A percentile compares a stretch with the other conserved stretches of the same genome.
These are phyloP conservation scores for Periophthalmus modestus DNA, from an alignment of 2,113 vertebrate genomes.

Conservation along the genomic window DNA sequence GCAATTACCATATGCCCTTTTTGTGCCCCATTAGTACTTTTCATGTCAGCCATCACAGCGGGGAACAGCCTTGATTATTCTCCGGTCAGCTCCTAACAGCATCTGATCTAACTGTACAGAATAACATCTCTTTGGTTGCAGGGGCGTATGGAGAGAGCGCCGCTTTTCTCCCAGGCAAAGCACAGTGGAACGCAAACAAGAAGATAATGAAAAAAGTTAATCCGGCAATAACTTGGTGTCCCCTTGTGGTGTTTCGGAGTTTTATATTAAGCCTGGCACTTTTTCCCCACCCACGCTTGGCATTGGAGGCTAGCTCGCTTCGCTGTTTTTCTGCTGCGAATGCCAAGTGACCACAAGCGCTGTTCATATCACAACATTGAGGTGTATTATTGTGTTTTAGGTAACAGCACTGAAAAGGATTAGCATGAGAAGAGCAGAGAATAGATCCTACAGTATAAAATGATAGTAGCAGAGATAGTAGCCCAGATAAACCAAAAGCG, in stretches of 20 bases:
- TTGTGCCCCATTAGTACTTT: slow-evolving; percentile 67
- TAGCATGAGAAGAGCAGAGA: not conserved
- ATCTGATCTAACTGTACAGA: slow-evolving; percentile 40
- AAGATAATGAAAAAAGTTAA: slow-evolving; percentile 73
- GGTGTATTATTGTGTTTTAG: not conserved
- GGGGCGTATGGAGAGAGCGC: slow-evolving; percentile 50
- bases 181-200: slow-evolving; percentile 61
- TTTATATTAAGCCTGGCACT: slow-evolving; percentile 59
- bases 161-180: slow-evolving; percentile 55
- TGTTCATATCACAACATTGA: slow-evolving; percentile 5
- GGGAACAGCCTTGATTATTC: slow-evolving; percentile 67
- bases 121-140: slow-evolving; percentile 40
- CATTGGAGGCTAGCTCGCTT: slow-evolving; percentile 44
- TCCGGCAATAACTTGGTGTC: slow-evolving; percentile 67
- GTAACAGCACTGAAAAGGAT: slow-evolving; percentile 10
- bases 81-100: slow-evolving; percentile 40
- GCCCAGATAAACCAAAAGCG: not conserved
- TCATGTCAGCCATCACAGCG: slow-evolving; percentile 60
- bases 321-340: slow-evolving; percentile 35
- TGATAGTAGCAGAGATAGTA: too few species aligned
- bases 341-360: slow-evolving; percentile 21
- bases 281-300: slow-evolving; percentile 61
- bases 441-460: not conserved
- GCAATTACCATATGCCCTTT: slow-evolving; percentile 52
- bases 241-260: slow-evolving; percentile 58